Conservation (phyloP, 92 coral and sea anemone genomes). For the Epizoanthus scotinus region DNA sequence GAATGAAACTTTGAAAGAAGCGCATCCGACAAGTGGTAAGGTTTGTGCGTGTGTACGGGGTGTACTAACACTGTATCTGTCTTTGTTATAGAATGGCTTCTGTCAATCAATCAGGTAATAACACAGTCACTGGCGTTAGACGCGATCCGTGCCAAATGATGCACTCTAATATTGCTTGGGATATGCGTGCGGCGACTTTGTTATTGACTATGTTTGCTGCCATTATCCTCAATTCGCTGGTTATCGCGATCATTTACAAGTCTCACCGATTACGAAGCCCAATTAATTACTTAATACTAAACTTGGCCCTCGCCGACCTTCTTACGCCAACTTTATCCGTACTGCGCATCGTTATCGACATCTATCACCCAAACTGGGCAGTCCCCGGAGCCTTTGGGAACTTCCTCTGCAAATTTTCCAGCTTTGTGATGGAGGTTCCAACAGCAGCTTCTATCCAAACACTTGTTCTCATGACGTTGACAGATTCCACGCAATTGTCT, state of each 20-base stretch:
- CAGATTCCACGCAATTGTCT: constrained; percentile 22
- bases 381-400: constrained; percentile 27
- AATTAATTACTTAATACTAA: constrained; percentile 21
- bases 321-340: constrained; percentile 9
- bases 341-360: constrained; percentile 5
- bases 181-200: constrained; percentile 13
- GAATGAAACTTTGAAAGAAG: too few species aligned
- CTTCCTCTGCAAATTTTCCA: constrained; percentile 22
- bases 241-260: constrained; percentile 16
- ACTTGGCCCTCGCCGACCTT: constrained; percentile 23
- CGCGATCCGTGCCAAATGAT: background rate
- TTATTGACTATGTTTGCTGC: constrained; percentile 9
- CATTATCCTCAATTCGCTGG: background rate
- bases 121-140: background rate
- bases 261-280: background rate
- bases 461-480: constrained; percentile 19
- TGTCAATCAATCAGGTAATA: constrained; percentile 6
- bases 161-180: background rate
- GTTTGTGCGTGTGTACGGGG: background rate
- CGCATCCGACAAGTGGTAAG: too few species aligned
- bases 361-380: constrained; percentile 13
- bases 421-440: constrained; percentile 17
- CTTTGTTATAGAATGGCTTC: constrained; percentile 2
- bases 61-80: background rate
- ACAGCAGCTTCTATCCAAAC: constrained; percentile 3